Base-by-base conservation (phyloP, 1,140 invertebrate species). In the Branchinecta lindahli region DNA sequence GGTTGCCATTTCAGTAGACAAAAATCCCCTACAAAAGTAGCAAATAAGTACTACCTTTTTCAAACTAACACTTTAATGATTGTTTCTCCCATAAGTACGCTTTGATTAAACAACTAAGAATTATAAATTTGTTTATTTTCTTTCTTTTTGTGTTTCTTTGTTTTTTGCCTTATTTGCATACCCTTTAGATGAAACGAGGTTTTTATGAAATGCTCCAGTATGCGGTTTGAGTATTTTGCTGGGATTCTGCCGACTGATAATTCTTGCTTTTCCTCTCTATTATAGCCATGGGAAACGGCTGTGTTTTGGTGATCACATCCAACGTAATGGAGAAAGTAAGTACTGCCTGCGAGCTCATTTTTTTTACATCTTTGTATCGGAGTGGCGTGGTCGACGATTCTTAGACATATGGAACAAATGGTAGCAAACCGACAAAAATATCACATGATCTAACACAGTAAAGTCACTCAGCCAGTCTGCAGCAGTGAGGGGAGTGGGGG, bases 231-330 rank as follows among this genome's bases (percentile, higher is more conserved):
- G 12, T 20, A 15, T 61, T 61, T 61, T 61, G 12, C 12, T 12
- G 18, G 52, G 12, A 12, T 61, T 61, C 18, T 20, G 18, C 18
- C 52, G 18, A 12, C 52, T 20, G 12, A 15, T 61, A 61, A 12
- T 4, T 12, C 18, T 3, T 61, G 12, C 12, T 15, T 61, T 12
- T 61, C 52, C 12, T 61, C 6, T 61, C 52, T 61, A 15, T 61
- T 61, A 15, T 61, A 61, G 52, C 52, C 52, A 61, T 61, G 12
- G 52, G 52, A 61, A 61, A 61, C 52, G 52, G 52, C 52, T 61
- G 52, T 61, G 52, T 61, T 12, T 15, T 15, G 18, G 52, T 61
- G 18, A 61, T 61, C 18, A 61, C 52, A 15, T 61, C 52, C 52
- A 61, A 20, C 52, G 18, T 61, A 20, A 20, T 20, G 52, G 52